Evolutionary conservation across 2,113 vertebrate species (phyloP).

Genomic region (Oncorhynchus kisutch): DNA sequence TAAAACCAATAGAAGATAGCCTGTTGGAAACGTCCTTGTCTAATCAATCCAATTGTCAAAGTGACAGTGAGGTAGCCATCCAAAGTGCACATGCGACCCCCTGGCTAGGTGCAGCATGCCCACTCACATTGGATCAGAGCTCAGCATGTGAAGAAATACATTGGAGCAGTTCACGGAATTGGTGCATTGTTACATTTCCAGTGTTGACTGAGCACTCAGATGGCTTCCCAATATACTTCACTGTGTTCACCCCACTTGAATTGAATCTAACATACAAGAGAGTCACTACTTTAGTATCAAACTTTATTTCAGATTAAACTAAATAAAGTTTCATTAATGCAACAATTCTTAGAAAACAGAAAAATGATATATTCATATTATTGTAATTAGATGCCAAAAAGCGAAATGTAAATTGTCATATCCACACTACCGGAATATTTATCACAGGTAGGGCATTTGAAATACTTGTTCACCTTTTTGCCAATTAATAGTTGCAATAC

Average conservation of each 20-base stretch:
- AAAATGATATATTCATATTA: not conserved
- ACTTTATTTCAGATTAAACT: not conserved
- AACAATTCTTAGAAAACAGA: not conserved
- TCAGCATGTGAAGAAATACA: not conserved
- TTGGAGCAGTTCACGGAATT: not conserved
- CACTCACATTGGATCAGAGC: not conserved
- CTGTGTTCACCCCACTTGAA: not conserved
- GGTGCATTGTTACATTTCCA: not conserved
- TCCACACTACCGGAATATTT: not conserved
- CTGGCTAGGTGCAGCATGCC: not conserved
- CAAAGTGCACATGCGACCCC: not conserved
- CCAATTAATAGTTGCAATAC: constrained; percentile 26
- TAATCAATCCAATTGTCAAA: not conserved
- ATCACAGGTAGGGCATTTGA: not conserved
- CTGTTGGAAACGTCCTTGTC: not conserved
- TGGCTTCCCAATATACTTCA: not conserved
- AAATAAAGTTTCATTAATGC: not conserved
- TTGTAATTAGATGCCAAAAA: not conserved
- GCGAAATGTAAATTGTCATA: not conserved
- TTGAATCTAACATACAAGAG: not conserved
- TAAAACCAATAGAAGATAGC: not conserved
- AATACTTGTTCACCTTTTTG: constrained; percentile 7
- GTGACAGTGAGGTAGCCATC: not conserved
- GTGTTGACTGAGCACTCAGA: not conserved
- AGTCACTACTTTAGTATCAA: not conserved